Percentiles rank a stretch among this genome's conserved stretches.
Conservation (phyloP, 1,140 invertebrate species). For the Macrosteles quadrilineatus region DNA sequence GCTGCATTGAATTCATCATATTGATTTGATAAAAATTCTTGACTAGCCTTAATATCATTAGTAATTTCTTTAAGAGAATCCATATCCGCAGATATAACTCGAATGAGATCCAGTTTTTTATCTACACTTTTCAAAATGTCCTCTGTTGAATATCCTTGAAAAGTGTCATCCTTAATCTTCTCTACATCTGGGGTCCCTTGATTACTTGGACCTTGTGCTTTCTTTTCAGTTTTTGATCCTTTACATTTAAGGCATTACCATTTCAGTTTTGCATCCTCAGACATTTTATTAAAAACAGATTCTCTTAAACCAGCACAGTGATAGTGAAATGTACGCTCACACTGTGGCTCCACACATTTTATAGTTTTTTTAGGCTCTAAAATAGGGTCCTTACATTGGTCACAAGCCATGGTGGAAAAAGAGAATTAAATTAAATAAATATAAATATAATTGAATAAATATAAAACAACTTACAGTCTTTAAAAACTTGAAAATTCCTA, state of each 20-base stretch:
- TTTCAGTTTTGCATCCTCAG: neutral
- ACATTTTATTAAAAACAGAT: conserved; percentile 7
- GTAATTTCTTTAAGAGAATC: neutral
- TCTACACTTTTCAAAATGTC: neutral
- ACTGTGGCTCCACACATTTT: neutral
- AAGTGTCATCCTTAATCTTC: neutral
- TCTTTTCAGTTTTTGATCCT: neutral
- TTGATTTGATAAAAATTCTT: neutral
- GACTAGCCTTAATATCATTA: neutral
- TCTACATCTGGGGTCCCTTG: neutral
- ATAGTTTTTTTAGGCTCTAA: neutral
- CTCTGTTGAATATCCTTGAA: neutral
- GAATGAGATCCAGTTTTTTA: neutral
- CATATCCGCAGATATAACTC: neutral
- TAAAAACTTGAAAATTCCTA: neutral
- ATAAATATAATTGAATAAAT: too few species aligned
- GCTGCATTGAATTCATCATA: neutral
- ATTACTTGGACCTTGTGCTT: neutral
- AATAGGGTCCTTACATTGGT: neutral
- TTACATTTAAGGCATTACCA: neutral
- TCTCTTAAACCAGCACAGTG: neutral
- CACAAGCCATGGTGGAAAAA: neutral
- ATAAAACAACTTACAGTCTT: too few species aligned
- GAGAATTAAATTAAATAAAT: too few species aligned
- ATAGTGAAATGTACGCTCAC: neutral